Evolutionary conservation across 2,113 vertebrate species (phyloP), one percentile per base, ranked within the genome.

Genomic region (Ictalurus furcatus): DNA sequence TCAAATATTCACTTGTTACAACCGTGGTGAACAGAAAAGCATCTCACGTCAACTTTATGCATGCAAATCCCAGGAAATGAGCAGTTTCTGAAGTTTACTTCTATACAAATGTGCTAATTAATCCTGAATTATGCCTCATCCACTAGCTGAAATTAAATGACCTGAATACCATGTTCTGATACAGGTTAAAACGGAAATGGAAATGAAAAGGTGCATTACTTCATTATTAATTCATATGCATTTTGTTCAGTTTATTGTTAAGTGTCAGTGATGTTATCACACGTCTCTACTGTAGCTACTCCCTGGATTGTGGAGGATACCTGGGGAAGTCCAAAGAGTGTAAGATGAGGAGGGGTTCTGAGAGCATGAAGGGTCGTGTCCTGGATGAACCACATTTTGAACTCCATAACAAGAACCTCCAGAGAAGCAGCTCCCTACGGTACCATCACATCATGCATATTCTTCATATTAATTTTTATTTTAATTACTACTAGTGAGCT

Each of bases 361-460:
- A 92, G 6, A 76, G 89, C 13, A 93, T 85, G 81, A 91, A 28
- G 54, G 90, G 89, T 3, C 91, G 79, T 54, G 96, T 90, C 83
- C 85, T 96, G 88, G 94, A 96, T 1, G 94, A 96, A 0, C 37
- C 80, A 9, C 90, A 25, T 8, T 78, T 52, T 37, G 89, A 85
- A 34, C n/a, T 88, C 56, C 90, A 4, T 0, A 85, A 69, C 52
- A 86, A 34, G 4, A 89, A 56, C 78, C 23, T 88, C 0, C 9
- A 25, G 17, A 44, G 21, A 54, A 91, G 3, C 67, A 8, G 59
- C n/a, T 25, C 63, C n/a, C 28, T 63, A 89, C 94, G 93, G 95
- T 52, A 52, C 48, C 48, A 52, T 52, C 48, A 52, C 48, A 52
- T 52, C 48, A 52, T 52, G 40, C 37, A 28, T 52, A 21, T 25